Base-by-base conservation (phyloP, 2,888 invertebrate species). In the Frankliniella fusca region DNA sequence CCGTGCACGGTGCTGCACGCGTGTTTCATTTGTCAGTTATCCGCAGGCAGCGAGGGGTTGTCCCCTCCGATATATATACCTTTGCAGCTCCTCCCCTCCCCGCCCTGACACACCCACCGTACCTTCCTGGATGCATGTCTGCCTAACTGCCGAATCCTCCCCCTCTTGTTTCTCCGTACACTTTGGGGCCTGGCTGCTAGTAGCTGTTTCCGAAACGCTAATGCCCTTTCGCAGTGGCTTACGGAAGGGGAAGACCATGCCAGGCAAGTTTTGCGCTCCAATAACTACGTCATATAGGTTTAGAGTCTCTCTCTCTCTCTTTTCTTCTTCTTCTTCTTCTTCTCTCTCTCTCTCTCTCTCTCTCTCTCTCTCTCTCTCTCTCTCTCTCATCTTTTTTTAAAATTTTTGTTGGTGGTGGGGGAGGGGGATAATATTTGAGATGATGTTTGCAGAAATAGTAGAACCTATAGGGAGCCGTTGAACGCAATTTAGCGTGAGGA, bases 1-100 rank as follows among this genome's bases (percentile, higher is more conserved):
- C 38, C 38, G n/a, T 61, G 61, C 18, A 18, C 61, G 10, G 20
- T n/a, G 20, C 18, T 61, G 61, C 61, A 61, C 61, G 61, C 61
- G 20, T 61, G 61, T 61, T 18, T 61, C 61, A 61, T 61, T 61
- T 61, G 61, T 61, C 61, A 61, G 61, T 61, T 61, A 61, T 61
- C 61, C n/a, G 61, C 61, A n/a, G 61, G 15, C 61, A 18, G 61
- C 7, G 20, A 18, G 61, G 61, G 15, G 61, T 18, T 3, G 38
- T 38, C 38, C 38, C 38, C 38, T 38, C 2, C 38, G 61, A 61
- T 18, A 18, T 12, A 54, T 18, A 20, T 20, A 61, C 61, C 20
- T 61, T 61, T 61, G 18, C 54, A 1, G 54, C 54, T 9, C 54
- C 15, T 3, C 54, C 54, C 54, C 15, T 8, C 61, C 18, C 0